Evolutionary conservation across 2,888 invertebrate genomes (phyloP).

Genomic region (Lacanobia wlatinum): DNA sequence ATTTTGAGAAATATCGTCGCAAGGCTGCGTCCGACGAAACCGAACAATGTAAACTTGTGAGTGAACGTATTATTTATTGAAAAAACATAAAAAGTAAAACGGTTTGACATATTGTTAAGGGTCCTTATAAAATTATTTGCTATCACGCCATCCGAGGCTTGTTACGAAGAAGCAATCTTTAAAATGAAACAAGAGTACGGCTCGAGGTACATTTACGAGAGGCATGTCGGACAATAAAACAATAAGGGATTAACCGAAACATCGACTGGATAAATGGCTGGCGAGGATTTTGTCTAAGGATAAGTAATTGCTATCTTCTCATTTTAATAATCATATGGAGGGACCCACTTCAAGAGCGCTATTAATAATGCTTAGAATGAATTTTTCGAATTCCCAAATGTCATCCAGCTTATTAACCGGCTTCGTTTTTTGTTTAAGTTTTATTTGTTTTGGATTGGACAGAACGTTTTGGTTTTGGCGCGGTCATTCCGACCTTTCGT

Average conservation of each 20-base stretch:
- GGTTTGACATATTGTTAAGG: conserved; percentile 89
- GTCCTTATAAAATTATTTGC: conserved; percentile 90
- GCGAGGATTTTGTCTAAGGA: conserved; percentile 79
- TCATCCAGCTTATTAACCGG: conserved; percentile 91
- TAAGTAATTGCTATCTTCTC: conserved; percentile 83
- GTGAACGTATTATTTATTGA: conserved; percentile 88
- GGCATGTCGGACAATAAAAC: conserved; percentile 76
- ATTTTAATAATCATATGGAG: conserved; percentile 84
- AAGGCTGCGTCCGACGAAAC: conserved; percentile 80
- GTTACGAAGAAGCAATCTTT: conserved; percentile 83
- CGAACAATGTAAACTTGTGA: conserved; percentile 90
- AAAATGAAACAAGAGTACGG: conserved; percentile 78
- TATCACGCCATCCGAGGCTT: conserved; percentile 87
- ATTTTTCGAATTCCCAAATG: conserved; percentile 90
- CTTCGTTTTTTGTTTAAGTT: conserved; percentile 88
- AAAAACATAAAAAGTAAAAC: conserved; percentile 83
- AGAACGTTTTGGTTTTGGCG: conserved; percentile 89
- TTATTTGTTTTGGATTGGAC: conserved; percentile 89
- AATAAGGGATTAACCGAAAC: conserved; percentile 72
- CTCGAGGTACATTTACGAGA: conserved; percentile 74
- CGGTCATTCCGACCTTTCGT: conserved; percentile 88
- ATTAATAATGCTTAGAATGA: conserved; percentile 89
- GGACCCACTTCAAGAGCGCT: conserved; percentile 84
- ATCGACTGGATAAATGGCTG: conserved; percentile 73
- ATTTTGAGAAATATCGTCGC: conserved; percentile 87